phyloP scores from a whole-genome alignment of 2,888 invertebrate species.

The Cephus sareptanus region DNA sequence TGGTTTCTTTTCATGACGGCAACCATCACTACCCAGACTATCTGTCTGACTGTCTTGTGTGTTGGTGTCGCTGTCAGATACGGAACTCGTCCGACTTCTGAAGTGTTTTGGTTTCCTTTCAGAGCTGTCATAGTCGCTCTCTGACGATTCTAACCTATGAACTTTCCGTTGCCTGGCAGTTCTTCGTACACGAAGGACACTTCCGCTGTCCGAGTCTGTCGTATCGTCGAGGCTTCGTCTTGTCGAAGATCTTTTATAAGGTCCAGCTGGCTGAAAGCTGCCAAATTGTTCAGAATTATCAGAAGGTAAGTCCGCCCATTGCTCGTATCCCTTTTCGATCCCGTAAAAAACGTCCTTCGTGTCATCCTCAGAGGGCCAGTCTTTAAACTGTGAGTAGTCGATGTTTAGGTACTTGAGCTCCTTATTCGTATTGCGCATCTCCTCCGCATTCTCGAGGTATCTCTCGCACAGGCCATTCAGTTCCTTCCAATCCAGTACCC shows the following conservation, averaged over 20 bases:
- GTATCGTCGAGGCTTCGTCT: slow-evolving; percentile 56
- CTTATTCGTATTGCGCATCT: slow-evolving; percentile 75
- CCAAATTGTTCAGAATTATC: slow-evolving; percentile 58
- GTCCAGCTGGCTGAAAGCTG: slow-evolving; percentile 54
- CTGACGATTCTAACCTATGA: slow-evolving; percentile 59
- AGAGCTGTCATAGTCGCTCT: slow-evolving; percentile 60
- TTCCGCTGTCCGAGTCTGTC: slow-evolving; percentile 59
- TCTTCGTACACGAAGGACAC: slow-evolving; percentile 46
- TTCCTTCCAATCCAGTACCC: slow-evolving; percentile 74
- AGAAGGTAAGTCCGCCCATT: slow-evolving; percentile 59
- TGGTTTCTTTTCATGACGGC: slow-evolving; percentile 45
- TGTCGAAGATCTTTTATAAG: slow-evolving; percentile 50
- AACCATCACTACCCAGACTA: slow-evolving; percentile 67
- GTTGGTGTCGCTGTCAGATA: slow-evolving; percentile 66
- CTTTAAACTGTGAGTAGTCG: slow-evolving; percentile 76
- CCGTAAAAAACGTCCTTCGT: slow-evolving; percentile 70
- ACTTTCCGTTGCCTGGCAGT: slow-evolving; percentile 48
- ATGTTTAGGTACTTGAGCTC: slow-evolving; percentile 81
- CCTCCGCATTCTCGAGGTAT: slow-evolving; percentile 70
- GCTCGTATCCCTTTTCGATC: slow-evolving; percentile 73
- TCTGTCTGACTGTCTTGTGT: slow-evolving; percentile 67
- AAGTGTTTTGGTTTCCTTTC: slow-evolving; percentile 50
- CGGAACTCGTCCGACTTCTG: slow-evolving; percentile 47
- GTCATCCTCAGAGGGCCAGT: slow-evolving; percentile 72
- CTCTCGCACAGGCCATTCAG: slow-evolving; percentile 70